These are phyloP conservation scores for Leptinotarsa peninsularis DNA, from an alignment of 2,888 invertebrate species.

Conservation along the genomic window DNA sequence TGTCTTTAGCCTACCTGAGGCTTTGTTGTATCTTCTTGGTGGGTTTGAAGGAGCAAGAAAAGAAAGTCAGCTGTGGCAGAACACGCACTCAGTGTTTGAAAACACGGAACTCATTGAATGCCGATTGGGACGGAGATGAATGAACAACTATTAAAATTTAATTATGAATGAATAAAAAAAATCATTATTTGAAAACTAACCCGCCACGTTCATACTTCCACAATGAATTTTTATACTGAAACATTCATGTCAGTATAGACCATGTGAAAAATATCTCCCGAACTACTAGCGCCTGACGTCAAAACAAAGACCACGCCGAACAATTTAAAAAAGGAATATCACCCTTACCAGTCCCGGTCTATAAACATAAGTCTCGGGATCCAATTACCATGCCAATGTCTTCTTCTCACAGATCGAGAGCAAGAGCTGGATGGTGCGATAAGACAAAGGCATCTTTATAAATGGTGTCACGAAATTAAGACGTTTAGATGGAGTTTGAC, in stretches of 20 bases:
- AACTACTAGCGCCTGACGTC: background rate
- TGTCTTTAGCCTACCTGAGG: too few species aligned
- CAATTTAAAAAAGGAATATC: slow-evolving; percentile 7
- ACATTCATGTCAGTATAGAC: background rate
- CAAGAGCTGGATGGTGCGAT: slow-evolving; percentile 6
- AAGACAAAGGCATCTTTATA: slow-evolving; percentile 16
- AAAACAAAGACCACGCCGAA: background rate
- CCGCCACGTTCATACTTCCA: too few species aligned
- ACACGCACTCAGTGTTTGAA: too few species aligned
- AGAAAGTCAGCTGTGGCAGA: too few species aligned
- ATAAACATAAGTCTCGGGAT: slow-evolving; percentile 13
- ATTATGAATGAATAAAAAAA: too few species aligned
- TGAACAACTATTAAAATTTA: too few species aligned
- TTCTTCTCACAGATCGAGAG: slow-evolving; percentile 12
- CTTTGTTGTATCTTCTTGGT: too few species aligned
- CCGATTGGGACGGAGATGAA: too few species aligned
- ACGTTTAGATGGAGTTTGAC: slow-evolving; percentile 14
- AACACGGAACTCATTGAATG: too few species aligned
- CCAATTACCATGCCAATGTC: slow-evolving; percentile 16
- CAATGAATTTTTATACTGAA: background rate
- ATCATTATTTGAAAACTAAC: too few species aligned
- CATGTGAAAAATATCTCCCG: background rate
- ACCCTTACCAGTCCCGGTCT: background rate
- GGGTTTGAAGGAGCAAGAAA: too few species aligned
- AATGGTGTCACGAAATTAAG: slow-evolving; percentile 17